These are phyloP conservation scores for Eupithecia centaureata DNA, from an alignment of 2,888 invertebrate genomes.

Conservation along the genomic window DNA sequence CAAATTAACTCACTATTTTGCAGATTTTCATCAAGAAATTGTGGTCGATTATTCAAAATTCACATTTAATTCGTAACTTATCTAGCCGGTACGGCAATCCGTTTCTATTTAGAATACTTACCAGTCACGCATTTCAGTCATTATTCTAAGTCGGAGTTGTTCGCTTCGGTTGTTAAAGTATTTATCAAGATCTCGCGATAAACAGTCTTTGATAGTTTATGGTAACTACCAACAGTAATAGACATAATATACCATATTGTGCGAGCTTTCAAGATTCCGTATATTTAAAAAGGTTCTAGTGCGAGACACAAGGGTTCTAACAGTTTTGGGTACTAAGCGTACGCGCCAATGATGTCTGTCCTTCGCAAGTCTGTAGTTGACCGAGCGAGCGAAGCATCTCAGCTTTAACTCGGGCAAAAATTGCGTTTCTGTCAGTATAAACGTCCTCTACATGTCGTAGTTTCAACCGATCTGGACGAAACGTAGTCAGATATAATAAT, in stretches of 20 bases:
- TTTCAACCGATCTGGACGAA: too few species aligned
- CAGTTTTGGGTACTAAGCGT: too few species aligned
- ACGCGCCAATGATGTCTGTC: too few species aligned
- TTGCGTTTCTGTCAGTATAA: too few species aligned
- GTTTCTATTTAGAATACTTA: background rate
- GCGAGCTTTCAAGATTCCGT: background rate
- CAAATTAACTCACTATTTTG: background rate
- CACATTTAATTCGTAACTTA: background rate
- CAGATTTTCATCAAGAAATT: background rate
- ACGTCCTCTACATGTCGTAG: too few species aligned
- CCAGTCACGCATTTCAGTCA: constrained; percentile 9
- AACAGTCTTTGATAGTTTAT: too few species aligned
- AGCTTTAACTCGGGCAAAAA: too few species aligned
- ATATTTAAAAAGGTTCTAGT: background rate
- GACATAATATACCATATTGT: background rate
- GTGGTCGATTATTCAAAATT: background rate
- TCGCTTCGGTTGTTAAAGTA: constrained; percentile 4
- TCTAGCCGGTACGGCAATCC: background rate
- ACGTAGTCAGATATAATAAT: too few species aligned
- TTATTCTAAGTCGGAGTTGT: constrained; percentile 1
- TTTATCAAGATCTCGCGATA: constrained; percentile 3
- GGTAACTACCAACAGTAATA: background rate
- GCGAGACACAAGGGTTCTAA: too few species aligned
- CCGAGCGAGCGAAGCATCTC: too few species aligned
- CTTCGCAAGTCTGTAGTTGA: too few species aligned